Percentiles rank a stretch among this genome's conserved stretches.
These are phyloP conservation scores for Dinomys branickii DNA, from an alignment of 2,113 vertebrate genomes.

Conservation along the genomic window DNA sequence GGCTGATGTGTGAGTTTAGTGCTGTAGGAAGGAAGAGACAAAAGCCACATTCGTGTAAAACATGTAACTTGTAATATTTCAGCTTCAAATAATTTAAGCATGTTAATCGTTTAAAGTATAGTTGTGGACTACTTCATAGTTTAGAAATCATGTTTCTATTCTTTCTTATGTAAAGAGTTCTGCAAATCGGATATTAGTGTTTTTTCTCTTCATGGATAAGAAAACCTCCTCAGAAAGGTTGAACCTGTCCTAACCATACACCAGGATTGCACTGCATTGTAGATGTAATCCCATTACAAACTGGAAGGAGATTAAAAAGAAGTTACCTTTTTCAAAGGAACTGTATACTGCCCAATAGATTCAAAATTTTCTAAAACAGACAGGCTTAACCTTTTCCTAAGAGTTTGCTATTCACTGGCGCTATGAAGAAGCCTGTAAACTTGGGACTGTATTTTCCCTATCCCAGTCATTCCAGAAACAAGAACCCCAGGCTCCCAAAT, in stretches of 20 bases:
- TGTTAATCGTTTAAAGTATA: background rate
- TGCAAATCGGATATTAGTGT: background rate
- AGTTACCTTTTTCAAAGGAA: background rate
- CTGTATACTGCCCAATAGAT: background rate
- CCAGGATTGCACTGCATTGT: background rate
- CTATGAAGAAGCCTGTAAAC: background rate
- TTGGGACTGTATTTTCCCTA: background rate
- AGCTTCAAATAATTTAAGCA: background rate
- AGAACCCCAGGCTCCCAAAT: background rate
- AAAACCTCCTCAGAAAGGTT: background rate
- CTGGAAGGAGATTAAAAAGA: background rate
- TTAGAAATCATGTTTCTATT: background rate
- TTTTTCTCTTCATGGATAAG: background rate
- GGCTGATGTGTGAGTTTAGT: background rate
- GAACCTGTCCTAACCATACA: background rate
- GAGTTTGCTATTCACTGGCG: background rate
- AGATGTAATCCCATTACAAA: background rate
- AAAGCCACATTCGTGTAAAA: background rate
- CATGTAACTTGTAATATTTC: background rate
- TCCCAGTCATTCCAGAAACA: slow-evolving; percentile 7
- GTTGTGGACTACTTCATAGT: background rate
- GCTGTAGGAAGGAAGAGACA: background rate
- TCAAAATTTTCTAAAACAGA: background rate
- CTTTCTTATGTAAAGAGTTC: background rate
- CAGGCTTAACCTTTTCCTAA: slow-evolving; percentile 2